These are phyloP conservation scores for Acyrthosiphon pisum DNA, from an alignment of 1,140 invertebrate species.

Conservation along the genomic window DNA sequence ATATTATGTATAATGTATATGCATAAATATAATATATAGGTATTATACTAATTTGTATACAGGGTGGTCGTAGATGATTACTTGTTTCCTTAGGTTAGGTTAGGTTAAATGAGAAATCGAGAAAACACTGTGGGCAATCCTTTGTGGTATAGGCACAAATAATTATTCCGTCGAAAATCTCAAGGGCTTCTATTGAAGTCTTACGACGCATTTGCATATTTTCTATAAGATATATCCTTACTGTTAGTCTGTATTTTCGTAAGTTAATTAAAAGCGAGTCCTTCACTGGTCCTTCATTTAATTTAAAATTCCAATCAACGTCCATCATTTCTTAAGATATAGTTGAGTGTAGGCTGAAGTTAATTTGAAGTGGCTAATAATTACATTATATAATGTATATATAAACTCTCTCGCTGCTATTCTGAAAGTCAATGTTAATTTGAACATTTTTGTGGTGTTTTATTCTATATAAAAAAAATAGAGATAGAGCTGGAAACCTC, in stretches of 20 bases:
- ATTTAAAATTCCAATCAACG: constrained; percentile 10
- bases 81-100: background rate
- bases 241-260: too few species aligned
- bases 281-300: background rate
- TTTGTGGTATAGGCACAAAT: background rate
- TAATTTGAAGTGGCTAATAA: background rate
- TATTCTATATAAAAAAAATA: too few species aligned
- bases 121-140: background rate
- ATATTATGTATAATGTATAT: background rate
- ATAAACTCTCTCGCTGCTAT: background rate
- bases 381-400: background rate
- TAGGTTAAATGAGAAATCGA: background rate
- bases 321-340: background rate
- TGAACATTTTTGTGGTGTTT: background rate
- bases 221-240: background rate
- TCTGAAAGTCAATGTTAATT: background rate
- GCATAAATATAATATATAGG: background rate
- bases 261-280: background rate
- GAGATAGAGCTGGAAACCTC: too few species aligned
- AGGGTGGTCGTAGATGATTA: background rate
- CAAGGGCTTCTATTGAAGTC: background rate
- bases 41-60: background rate
- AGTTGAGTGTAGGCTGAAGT: background rate
- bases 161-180: background rate
- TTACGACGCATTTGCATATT: background rate